Evolutionary conservation across 2,797 vertebrate species (phyloP), one percentile per base, ranked within the genome.

Genomic region (Pelobates cultripes): DNA sequence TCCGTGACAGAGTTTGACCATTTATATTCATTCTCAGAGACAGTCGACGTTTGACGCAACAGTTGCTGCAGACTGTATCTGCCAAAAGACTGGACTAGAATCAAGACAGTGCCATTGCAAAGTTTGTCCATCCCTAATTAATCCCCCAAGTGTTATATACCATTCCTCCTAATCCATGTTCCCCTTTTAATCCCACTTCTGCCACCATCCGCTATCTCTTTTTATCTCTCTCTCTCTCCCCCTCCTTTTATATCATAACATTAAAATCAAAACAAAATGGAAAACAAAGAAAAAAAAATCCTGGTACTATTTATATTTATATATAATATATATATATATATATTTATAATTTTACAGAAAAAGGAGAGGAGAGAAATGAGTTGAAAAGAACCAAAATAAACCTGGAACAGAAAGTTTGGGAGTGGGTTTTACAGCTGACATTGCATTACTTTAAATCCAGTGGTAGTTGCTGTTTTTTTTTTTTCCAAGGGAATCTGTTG

Each of bases 261-360:
- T 79, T 45, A 63, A 53, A 77, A 78, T 3, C 3, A 63, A 80
- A 71, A 70, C 51, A 55, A 61, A 42, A 53, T 43, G 47, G 47
- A 61, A 73, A 47, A 68, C 79, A 67, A 45, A 10, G 70, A 70
- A 75, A 67, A 28, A 71, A 74, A 70, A 78, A 72, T 28, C 14
- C 68, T 79, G 77, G 72, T 75, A 57, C 82, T 84, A 84, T 84
- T 84, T 84, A 84, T 84, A 84, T 75, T 76, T 84, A 84, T 84
- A 84, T 84, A 84, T 84, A 84, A 79, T 79, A 84, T 84, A 84
- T 84, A 83, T 84, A 84, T 84, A 83, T 83, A 84, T 84, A 84
- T 84, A 84, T 84, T 84, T 84, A 84, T 84, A 84, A 84, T 84
- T 84, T 68, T 84, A 84, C 82, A 84, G 82, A 84, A 84, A 78